phyloP scores from a whole-genome alignment of 2,888 invertebrate genomes.

The Orchesella flavescens region DNA sequence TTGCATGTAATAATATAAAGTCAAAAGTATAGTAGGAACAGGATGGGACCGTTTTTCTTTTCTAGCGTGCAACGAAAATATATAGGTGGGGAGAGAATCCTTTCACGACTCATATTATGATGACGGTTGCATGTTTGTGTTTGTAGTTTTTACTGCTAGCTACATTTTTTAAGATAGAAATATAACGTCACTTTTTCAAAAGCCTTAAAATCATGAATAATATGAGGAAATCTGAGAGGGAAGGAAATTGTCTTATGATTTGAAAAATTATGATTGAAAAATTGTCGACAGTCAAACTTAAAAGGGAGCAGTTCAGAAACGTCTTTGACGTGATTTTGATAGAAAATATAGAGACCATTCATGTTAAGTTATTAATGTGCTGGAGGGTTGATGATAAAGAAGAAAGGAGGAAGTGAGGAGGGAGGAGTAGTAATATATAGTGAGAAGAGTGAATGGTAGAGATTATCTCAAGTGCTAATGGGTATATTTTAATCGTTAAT shows the following conservation, averaged over 20 bases:
- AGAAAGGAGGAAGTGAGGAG: constrained; percentile 54
- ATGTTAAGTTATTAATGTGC: background rate
- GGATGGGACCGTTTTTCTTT: background rate
- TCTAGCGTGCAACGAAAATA: background rate
- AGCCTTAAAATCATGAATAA: background rate
- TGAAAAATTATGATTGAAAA: background rate
- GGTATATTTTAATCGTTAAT: constrained; percentile 51
- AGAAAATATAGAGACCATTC: background rate
- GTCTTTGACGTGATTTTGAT: too few relatives aligned
- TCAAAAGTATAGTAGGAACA: background rate
- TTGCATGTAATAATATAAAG: constrained; percentile 5
- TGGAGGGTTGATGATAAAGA: constrained; percentile 35
- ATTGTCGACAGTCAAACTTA: too few relatives aligned
- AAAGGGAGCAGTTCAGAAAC: too few relatives aligned
- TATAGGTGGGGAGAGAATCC: background rate
- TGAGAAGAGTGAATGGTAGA: constrained; percentile 46
- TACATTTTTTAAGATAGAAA: constrained; percentile 47
- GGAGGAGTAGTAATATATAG: background rate
- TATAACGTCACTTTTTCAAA: constrained; percentile 47
- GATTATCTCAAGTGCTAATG: constrained; percentile 52
- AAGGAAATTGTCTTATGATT: background rate
- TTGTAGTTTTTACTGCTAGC: constrained; percentile 31
- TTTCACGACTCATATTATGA: background rate
- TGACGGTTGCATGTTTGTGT: constrained; percentile 15
- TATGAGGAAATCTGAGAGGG: background rate